Conservation (phyloP, 2,888 invertebrate genomes). For the Cryptosula pallasiana region DNA sequence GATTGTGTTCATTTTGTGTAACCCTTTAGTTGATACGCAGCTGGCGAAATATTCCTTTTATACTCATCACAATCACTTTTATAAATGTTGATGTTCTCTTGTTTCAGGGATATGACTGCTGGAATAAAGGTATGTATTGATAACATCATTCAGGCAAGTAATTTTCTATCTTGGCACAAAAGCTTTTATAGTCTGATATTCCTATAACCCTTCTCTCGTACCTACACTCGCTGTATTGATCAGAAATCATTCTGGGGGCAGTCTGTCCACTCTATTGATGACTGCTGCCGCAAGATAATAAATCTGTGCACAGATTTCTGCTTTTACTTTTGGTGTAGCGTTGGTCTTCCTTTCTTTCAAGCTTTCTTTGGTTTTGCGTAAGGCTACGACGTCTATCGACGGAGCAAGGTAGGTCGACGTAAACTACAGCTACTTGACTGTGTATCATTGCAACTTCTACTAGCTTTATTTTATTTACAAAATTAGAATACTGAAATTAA, state of each 20-base stretch:
- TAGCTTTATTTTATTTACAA: background rate
- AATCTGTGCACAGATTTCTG: no score
- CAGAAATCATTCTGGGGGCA: background rate
- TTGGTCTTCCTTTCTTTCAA: no score
- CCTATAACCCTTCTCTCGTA: background rate
- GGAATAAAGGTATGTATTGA: constrained; percentile 24
- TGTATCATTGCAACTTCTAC: background rate
- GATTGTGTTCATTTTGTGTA: background rate
- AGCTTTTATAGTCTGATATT: background rate
- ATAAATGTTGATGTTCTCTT: background rate
- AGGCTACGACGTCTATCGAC: no score
- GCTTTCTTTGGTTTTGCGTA: no score
- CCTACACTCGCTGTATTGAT: background rate
- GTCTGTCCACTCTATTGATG: no score
- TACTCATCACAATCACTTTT: background rate
- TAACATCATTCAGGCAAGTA: background rate
- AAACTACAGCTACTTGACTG: background rate
- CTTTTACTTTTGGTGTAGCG: no score
- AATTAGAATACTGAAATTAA: background rate
- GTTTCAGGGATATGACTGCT: constrained; percentile 24
- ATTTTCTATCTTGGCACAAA: constrained; percentile 12
- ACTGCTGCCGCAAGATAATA: no score
- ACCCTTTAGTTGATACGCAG: background rate
- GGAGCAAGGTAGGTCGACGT: background rate
- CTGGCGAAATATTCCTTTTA: background rate